Evolutionary conservation across 2,113 vertebrate species (phyloP), one percentile per base, ranked within the genome.

Genomic region (Polyodon spathula): DNA sequence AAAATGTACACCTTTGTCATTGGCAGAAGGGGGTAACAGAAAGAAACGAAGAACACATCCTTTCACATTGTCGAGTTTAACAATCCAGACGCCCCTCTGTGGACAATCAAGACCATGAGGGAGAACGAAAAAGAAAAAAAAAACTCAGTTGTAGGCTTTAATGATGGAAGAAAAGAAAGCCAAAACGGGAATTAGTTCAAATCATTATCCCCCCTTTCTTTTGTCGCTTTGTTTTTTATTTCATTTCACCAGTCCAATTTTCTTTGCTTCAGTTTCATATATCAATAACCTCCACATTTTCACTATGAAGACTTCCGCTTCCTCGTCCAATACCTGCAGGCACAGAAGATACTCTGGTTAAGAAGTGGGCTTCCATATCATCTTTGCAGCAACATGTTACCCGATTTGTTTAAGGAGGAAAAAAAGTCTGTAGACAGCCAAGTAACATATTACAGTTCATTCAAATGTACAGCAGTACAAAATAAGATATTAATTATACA

Each of bases 271-370:
- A 5, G 96, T 99, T 88, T 99, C 95, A 43, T 99, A 99, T 81
- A 99, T 99, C 78, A 99, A 90, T 77, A 99, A 82, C 78, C 96
- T 81, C 96, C 96, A 99, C 96, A 99, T 99, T 90, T 99, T 99
- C 71, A 97, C 96, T 68, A 99, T 95, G 81, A 99, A 99, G 76
- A 99, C 95, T 83, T 99, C 95, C 40, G 96, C 96, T 85, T 99
- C 96, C 91, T 98, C 96, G 79, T 99, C 95, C 56, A 99, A 87
- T 74, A 99, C 96, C 96, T 99, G 67, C 6, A 72, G 59, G 11
- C 54, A 56, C 1, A 59, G 10, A 2, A 58, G 14, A 37, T 6
- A 7, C 8, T 7, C 14, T 52, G 52, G 43, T 41, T 44, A 15
- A 39, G 3, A 9, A 40, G 38, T 11, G 15, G 14, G 37, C 27